Evolutionary conservation across 1,140 invertebrate genomes (phyloP), one percentile per base, ranked within the genome.

Genomic region (Leptonema lineaticorne): DNA sequence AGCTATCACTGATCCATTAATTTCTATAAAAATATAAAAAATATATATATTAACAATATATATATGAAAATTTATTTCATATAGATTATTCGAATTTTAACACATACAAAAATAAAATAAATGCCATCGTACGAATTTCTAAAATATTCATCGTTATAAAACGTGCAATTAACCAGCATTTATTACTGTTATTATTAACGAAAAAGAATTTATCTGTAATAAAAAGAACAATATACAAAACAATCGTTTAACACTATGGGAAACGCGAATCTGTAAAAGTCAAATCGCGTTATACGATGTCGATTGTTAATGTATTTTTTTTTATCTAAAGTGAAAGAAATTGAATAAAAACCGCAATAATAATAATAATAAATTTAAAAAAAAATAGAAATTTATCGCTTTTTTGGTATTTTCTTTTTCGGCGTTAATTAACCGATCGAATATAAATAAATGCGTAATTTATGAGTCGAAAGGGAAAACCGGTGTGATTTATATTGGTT

Each of bases 141-240:
- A 53, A 53, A 53, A 53, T 26, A 24, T 14, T 18, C 14, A 48
- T 20, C 16, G 46, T 20, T 20, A 48, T 48, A 26, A 53, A 53
- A 53, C 22, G 14, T 20, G 9, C 50, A 53, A 53, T 53, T 53
- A 53, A 26, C 50, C 9, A 53, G 27, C 22, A 53, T 22, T 53
- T 48, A 26, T 24, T 24, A 53, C 27, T 53, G 24, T 24, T n/a
- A n/a, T n/a, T n/a, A n/a, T n/a, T n/a, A n/a, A n/a, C n/a, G n/a
- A n/a, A n/a, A n/a, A n/a, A n/a, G 14, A 26, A 11, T 53, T 53
- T 26, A 11, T 11, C 50, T 11, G 22, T 53, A 26, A 53, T 53
- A 53, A 53, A n/a, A 14, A 26, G 50, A 53, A 53, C 50, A 53
- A 48, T 48, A 48, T 48, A 48, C n/a, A 48, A 48, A 53, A 53